Base-by-base conservation (phyloP, 1,140 invertebrate species). In the Nylanderia fulva region DNA sequence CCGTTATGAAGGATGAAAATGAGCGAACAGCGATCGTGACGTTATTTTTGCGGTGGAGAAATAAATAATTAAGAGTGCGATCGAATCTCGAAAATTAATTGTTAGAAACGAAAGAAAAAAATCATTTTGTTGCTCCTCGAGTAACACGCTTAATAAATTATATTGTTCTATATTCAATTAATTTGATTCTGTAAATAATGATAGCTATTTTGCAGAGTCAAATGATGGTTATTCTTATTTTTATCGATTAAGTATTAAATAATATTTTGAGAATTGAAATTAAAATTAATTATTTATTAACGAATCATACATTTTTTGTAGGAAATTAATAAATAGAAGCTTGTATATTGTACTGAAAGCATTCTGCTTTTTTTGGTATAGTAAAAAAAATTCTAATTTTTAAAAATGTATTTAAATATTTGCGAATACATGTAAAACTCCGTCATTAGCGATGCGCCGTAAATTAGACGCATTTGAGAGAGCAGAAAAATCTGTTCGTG, bases 391-490 rank as follows among this genome's bases (percentile, higher is more conserved):
- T n/a, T n/a, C n/a, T n/a, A n/a, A n/a, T n/a, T n/a, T n/a, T n/a
- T n/a, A n/a, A n/a, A n/a, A n/a, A n/a, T n/a, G n/a, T n/a, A n/a
- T n/a, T n/a, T n/a, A n/a, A 74, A 48, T 63, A 84, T 48, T 76
- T 11, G 36, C 11, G 1, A 66, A 27, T 29, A 21, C 11, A 80
- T 71, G 72, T 33, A 5, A 52, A 24, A 2, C 9, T 33, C 29
- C 24, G 15, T 69, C 58, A 64, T 64, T 56, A 69, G 33, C 24
- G 54, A 76, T 84, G 69, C 63, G 18, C 4, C 56, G 88, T 92
- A 89, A 92, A 93, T 92, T 92, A 91, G 85, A 90, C 15, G 15
- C 88, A 91, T 92, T 93, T 88, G 88, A 58, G 85, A n/a, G 87
- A 90, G 88, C 87, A 91, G 90, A 92, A 90, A 89, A 92, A 87